Percentiles rank a stretch among this genome's conserved stretches.
These are phyloP conservation scores for Harpegnathos saltator DNA, from an alignment of 1,140 invertebrate genomes.

Conservation along the genomic window DNA sequence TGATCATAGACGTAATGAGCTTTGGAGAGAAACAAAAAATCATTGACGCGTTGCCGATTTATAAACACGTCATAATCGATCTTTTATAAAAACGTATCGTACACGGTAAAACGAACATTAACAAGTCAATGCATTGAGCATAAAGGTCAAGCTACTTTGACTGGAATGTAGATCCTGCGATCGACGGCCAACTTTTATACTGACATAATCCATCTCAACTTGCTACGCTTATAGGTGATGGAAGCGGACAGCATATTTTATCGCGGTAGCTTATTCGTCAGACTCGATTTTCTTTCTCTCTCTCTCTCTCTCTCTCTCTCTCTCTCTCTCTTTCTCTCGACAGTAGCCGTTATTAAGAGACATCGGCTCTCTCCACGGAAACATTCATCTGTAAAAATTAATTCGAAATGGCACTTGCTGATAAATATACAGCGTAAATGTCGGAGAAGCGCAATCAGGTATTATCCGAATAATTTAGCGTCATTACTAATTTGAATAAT, in stretches of 20 bases:
- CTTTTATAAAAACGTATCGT: conserved; percentile 45
- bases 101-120: conserved; percentile 2
- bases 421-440: conserved; percentile 3
- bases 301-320: too few species aligned
- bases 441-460: background rate
- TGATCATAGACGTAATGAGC: conserved; percentile 1
- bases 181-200: conserved; percentile 28
- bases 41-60: conserved; percentile 21
- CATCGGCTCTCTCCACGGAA: background rate
- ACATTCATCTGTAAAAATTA: conserved; percentile 10
- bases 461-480: conserved; percentile 27
- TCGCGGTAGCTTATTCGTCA: conserved; percentile 12
- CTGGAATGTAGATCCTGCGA: conserved; percentile 34
- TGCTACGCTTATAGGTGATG: background rate
- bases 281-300: background rate
- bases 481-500: too few species aligned
- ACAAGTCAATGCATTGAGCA: conserved; percentile 40
- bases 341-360: background rate
- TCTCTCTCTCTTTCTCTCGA: too few species aligned
- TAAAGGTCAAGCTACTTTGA: conserved; percentile 27
- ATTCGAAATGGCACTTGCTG: background rate
- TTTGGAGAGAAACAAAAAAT: background rate
- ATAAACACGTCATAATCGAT: conserved; percentile 1
- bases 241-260: background rate
- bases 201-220: conserved; percentile 34